Evolutionary conservation across 2,113 vertebrate genomes (phyloP).

Genomic region (Pogona vitticeps): DNA sequence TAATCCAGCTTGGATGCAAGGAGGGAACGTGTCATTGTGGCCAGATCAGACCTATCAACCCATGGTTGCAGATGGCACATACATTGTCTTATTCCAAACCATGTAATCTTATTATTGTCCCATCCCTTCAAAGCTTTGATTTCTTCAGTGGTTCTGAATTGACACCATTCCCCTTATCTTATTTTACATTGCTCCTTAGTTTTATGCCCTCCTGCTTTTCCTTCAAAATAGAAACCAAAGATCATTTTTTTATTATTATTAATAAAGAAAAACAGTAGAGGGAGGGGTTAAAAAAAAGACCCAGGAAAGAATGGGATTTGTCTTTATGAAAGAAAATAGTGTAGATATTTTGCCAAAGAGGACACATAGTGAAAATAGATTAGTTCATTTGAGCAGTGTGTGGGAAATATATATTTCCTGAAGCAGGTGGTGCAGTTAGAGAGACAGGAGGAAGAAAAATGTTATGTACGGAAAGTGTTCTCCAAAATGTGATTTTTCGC

Average conservation of each 20-base stretch:
- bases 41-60: no score
- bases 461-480: slow-evolving; percentile 72
- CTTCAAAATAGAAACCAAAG: slow-evolving; percentile 54
- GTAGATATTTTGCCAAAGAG: slow-evolving; percentile 81
- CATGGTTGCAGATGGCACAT: no score
- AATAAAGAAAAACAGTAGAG: slow-evolving; percentile 29
- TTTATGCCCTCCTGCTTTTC: slow-evolving; percentile 22
- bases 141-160: not conserved
- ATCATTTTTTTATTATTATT: slow-evolving; percentile 68
- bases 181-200: not conserved
- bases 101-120: no score
- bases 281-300: slow-evolving; percentile 58
- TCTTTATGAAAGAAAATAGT: slow-evolving; percentile 82
- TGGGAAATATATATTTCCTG: slow-evolving; percentile 80
- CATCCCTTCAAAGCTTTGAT: not conserved
- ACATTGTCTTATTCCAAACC: not conserved
- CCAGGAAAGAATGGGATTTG: slow-evolving; percentile 73
- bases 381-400: slow-evolving; percentile 81
- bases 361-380: slow-evolving; percentile 84
- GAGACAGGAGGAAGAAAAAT: slow-evolving; percentile 79
- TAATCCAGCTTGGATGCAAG: no score
- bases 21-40: no score
- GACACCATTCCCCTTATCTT: not conserved
- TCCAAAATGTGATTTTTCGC: slow-evolving; percentile 78
- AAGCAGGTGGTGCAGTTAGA: slow-evolving; percentile 79